Conservation (phyloP, 2,113 vertebrate species). For the Odobenus rosmarus region DNA sequence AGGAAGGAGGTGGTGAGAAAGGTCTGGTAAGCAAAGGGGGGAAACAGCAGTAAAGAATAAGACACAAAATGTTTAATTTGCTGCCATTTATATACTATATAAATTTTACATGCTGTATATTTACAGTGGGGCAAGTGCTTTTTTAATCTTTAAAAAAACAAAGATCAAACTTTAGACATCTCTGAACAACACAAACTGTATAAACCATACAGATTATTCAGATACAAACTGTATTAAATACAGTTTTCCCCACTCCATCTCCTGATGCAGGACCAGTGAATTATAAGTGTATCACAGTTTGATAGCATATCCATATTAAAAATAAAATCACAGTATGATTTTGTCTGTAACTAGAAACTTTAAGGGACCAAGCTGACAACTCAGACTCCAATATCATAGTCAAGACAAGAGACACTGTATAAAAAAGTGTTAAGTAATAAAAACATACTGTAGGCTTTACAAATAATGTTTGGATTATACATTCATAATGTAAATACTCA, state of each 20-base stretch:
- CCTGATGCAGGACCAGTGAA: slow-evolving; percentile 93
- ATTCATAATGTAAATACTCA: slow-evolving; percentile 92
- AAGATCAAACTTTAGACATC: slow-evolving; percentile 91
- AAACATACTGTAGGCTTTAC: slow-evolving; percentile 86
- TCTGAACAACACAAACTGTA: slow-evolving; percentile 91
- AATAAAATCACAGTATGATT: slow-evolving; percentile 92
- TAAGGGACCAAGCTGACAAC: slow-evolving; percentile 86
- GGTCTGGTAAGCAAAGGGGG: not conserved
- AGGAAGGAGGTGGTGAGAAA: not conserved
- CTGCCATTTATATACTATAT: slow-evolving; percentile 93
- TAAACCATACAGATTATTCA: slow-evolving; percentile 92
- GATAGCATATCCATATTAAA: slow-evolving; percentile 91
- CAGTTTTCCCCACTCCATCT: slow-evolving; percentile 90
- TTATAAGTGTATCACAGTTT: slow-evolving; percentile 92
- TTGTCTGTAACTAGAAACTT: slow-evolving; percentile 90
- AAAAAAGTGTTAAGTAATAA: slow-evolving; percentile 87
- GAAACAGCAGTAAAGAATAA: slow-evolving; percentile 30
- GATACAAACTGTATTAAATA: slow-evolving; percentile 90
- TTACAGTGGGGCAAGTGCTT: slow-evolving; percentile 92
- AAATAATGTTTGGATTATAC: slow-evolving; percentile 88
- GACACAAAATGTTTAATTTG: slow-evolving; percentile 82
- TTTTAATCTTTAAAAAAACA: slow-evolving; percentile 90
- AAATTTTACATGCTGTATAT: slow-evolving; percentile 98
- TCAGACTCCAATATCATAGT: slow-evolving; percentile 83
- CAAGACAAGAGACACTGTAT: slow-evolving; percentile 86